Evolutionary conservation across 2,113 vertebrate species (phyloP).

Genomic region (Cinclus mexicanus): DNA sequence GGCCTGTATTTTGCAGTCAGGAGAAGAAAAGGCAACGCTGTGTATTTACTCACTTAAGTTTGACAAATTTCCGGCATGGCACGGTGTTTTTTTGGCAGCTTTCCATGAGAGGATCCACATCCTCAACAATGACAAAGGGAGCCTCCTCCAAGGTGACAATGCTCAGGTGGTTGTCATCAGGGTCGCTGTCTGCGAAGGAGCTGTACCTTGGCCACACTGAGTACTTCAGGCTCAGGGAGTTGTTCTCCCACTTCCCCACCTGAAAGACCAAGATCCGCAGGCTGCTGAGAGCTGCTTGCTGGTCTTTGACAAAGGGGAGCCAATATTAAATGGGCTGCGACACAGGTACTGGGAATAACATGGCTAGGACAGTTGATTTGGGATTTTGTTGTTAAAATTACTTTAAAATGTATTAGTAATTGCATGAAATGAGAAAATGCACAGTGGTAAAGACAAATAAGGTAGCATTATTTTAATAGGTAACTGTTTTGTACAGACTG

Average conservation of each 20-base stretch:
- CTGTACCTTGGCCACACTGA: constrained; percentile 96
- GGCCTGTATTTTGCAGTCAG: background rate
- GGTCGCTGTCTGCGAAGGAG: constrained; percentile 89
- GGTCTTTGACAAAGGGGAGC: background rate
- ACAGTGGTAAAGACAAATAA: background rate
- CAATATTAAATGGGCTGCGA: background rate
- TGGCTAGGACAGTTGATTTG: background rate
- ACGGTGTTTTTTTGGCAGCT: constrained; percentile 97
- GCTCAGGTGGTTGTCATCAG: constrained; percentile 94
- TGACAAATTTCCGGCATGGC: constrained; percentile 93
- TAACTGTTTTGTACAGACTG: background rate
- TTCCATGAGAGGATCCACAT: constrained; percentile 92
- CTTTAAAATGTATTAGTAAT: background rate
- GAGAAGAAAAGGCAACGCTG: accelerated
- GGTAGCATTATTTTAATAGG: background rate
- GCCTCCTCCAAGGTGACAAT: constrained; percentile 98
- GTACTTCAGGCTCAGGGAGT: constrained; percentile 89
- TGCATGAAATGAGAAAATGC: background rate
- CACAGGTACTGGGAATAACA: background rate
- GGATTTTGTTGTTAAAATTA: background rate
- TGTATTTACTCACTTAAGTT: constrained; percentile 84
- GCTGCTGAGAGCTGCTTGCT: background rate
- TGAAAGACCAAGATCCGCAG: constrained; percentile 58
- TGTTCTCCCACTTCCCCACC: constrained; percentile 97
- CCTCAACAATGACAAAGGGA: constrained; percentile 96